These are phyloP conservation scores for Camelus dromedarius DNA, from an alignment of 2,113 vertebrate species.

Conservation along the genomic window DNA sequence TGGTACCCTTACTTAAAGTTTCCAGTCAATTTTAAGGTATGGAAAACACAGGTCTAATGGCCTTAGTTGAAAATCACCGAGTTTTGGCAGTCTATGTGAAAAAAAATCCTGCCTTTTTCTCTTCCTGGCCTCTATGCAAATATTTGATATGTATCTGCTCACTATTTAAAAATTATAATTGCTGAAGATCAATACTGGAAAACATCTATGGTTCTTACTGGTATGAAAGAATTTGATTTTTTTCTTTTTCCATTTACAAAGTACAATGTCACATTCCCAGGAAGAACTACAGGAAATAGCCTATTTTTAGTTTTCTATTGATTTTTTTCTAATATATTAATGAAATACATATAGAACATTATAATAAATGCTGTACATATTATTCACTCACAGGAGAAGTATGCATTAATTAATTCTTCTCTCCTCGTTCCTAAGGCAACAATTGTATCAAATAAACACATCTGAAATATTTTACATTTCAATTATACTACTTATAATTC, in stretches of 20 bases:
- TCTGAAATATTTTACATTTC: conserved; percentile 75
- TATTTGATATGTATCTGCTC: conserved; percentile 72
- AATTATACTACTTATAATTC: conserved; percentile 83
- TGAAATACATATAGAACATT: conserved; percentile 65
- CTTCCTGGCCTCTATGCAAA: conserved; percentile 65
- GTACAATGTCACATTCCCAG: conserved; percentile 12
- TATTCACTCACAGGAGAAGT: conserved; percentile 73
- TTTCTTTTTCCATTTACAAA: conserved; percentile 41
- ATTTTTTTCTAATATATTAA: conserved; percentile 62
- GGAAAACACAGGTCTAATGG: conserved; percentile 61
- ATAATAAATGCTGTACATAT: conserved; percentile 58
- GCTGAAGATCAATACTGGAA: conserved; percentile 78
- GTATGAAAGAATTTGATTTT: conserved; percentile 51
- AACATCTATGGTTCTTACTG: conserved; percentile 70
- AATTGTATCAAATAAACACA: conserved; percentile 79
- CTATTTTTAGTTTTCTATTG: conserved; percentile 54
- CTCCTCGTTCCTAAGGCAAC: conserved; percentile 77
- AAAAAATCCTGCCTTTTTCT: neutral
- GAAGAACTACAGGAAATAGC: conserved; percentile 61
- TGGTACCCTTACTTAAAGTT: conserved; percentile 82
- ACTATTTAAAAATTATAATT: conserved; percentile 79
- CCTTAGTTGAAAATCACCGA: conserved; percentile 68
- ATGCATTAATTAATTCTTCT: conserved; percentile 74
- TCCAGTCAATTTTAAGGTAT: conserved; percentile 83
- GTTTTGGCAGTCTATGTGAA: conserved; percentile 49